phyloP scores from a whole-genome alignment of 2,797 vertebrate species.

The Eurystomus glaucurus region DNA sequence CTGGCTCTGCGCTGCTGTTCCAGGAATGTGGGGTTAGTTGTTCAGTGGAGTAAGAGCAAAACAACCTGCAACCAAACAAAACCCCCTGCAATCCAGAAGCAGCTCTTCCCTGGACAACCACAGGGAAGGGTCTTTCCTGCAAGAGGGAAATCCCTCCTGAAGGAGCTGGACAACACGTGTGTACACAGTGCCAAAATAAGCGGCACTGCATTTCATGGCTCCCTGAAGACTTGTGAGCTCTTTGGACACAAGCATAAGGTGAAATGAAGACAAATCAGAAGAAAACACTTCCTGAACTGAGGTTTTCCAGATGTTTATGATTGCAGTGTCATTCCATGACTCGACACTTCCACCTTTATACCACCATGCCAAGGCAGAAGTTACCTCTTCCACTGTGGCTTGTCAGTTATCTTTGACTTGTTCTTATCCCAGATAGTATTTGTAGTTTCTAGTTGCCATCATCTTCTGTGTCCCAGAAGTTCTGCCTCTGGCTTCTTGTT shows the following conservation, averaged over 20 bases:
- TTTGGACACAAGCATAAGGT: background rate
- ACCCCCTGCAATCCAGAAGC: background rate
- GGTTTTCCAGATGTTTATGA: background rate
- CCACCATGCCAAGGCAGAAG: background rate
- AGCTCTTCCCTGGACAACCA: background rate
- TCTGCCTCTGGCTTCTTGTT: background rate
- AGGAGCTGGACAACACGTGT: background rate
- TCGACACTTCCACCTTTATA: background rate
- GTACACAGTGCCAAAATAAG: background rate
- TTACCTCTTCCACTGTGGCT: background rate
- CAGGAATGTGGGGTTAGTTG: background rate
- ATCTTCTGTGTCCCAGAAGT: background rate
- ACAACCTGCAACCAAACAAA: fast-evolving
- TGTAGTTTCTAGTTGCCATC: background rate
- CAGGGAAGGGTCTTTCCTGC: background rate
- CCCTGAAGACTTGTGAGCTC: fast-evolving
- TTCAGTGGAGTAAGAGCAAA: background rate
- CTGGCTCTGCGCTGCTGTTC: background rate
- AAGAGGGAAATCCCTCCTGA: background rate
- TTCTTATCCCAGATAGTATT: background rate
- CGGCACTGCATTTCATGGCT: background rate
- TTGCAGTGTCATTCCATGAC: background rate
- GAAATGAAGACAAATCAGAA: background rate
- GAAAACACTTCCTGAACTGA: background rate
- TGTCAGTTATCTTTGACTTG: background rate